Evolutionary conservation across 2,888 invertebrate genomes (phyloP).

Genomic region (Tetramorium bicarinatum): DNA sequence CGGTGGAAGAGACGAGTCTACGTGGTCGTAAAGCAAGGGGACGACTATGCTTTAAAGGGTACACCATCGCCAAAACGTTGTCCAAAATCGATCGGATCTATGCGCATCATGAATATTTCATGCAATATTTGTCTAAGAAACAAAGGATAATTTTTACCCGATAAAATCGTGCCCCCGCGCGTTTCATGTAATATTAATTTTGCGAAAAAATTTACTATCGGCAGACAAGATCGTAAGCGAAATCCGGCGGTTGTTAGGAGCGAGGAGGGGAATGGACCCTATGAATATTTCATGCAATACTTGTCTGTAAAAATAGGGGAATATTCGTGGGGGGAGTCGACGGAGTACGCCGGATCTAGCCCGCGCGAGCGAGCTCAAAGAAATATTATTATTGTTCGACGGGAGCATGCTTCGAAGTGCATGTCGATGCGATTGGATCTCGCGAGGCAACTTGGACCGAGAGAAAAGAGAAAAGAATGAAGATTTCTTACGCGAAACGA

Average conservation of each 20-base stretch:
- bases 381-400: constrained; percentile 54
- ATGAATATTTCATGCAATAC: constrained; percentile 59
- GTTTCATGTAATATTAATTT: constrained; percentile 58
- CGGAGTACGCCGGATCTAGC: not conserved
- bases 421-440: constrained; percentile 45
- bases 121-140: constrained; percentile 55
- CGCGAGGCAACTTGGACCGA: not conserved
- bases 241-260: constrained; percentile 44
- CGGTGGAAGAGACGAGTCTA: constrained; percentile 5
- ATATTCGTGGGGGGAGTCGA: constrained; percentile 33
- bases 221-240: constrained; percentile 53
- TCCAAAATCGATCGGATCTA: constrained; percentile 39
- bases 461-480: not conserved
- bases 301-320: constrained; percentile 53
- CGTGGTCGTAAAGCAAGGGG: not conserved
- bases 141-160: constrained; percentile 52
- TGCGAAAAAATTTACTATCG: constrained; percentile 50
- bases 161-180: constrained; percentile 40
- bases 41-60: not conserved
- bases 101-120: constrained; percentile 48
- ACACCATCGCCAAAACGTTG: constrained; percentile 32
- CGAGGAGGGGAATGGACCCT: not conserved
- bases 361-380: constrained; percentile 37
- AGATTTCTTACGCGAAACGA: not conserved
- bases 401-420: constrained; percentile 32